Evolutionary conservation across 2,113 vertebrate genomes (phyloP), one percentile per base, ranked within the genome.

Genomic region (Tychaedon coryphoeus): DNA sequence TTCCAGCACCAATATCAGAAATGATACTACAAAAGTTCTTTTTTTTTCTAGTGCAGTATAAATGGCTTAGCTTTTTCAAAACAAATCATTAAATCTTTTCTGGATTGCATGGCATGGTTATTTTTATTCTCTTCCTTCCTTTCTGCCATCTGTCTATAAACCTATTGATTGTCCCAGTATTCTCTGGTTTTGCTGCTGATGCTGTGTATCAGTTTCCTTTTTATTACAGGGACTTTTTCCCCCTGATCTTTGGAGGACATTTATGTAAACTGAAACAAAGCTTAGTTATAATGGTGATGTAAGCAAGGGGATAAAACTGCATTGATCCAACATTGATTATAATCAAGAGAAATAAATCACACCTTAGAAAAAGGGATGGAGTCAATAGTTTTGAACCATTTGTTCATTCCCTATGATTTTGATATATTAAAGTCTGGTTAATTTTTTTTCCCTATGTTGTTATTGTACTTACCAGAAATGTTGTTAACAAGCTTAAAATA

Each of bases 121-220:
- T 96, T 96, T 97, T 92, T 95, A 50, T 90, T 74, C 53, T 36
- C 57, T 92, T 89, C 43, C 70, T 96, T 84, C 87, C 60, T 77
- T 64, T 94, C 31, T 83, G 38, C 88, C 43, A 89, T 77, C 84
- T 78, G 83, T 45, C 90, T 69, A 65, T 85, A 88, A 67, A 61
- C 20, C 48, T 79, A 96, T 88, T 83, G 69, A 96, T 89, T 95
- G 92, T 54, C 84, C 17, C 12, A 40, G 23, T 34, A 28, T 88
- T 93, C 58, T 91, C 29, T 88, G 53, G 0, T 45, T 90, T 91
- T 89, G 56, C 71, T 76, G 89, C 67, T 70, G 54, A 75, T 62
- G 38, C 42, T 88, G 24, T 79, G 29, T 79, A 95, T 70, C 77
- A 47, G 5, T 50, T 95, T 92, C 48, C 9, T 18, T 94, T 88